Evolutionary conservation across 1,140 invertebrate genomes (phyloP).

Genomic region (Platyscapa corneri): DNA sequence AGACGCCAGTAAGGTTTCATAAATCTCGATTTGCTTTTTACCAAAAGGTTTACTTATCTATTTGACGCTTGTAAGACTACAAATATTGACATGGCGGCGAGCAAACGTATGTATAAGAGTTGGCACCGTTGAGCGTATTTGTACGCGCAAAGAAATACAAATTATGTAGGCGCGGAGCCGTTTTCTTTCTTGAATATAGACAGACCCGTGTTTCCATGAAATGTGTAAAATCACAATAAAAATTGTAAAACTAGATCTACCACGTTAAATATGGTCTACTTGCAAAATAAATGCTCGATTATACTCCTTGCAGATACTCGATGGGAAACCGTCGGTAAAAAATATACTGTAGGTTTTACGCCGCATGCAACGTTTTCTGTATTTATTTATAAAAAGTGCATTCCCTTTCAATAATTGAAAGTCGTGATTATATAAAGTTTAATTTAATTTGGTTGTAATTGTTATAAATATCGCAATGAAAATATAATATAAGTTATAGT

Average conservation of each 20-base stretch:
- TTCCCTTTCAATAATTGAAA: too few species aligned
- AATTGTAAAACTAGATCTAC: not conserved
- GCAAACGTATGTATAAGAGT: constrained; percentile 58
- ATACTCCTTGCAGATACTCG: too few species aligned
- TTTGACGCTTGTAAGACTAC: constrained; percentile 63
- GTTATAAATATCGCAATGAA: too few species aligned
- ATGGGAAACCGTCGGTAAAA: not conserved
- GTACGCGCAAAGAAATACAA: constrained; percentile 46
- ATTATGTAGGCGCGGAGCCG: not conserved
- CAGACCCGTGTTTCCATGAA: not conserved
- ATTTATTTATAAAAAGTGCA: too few species aligned
- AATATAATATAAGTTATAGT: too few species aligned
- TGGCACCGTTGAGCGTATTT: constrained; percentile 59
- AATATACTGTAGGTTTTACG: not conserved
- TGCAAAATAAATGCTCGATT: not conserved
- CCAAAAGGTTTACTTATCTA: constrained; percentile 62
- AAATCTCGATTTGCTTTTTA: constrained; percentile 44
- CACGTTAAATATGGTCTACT: too few species aligned
- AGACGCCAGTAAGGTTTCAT: constrained; percentile 7
- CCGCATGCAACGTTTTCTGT: not conserved
- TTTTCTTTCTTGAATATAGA: not conserved
- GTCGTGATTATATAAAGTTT: too few species aligned
- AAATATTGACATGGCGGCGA: constrained; percentile 62
- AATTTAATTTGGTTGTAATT: too few species aligned
- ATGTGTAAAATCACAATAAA: not conserved